Evolutionary conservation across 2,113 vertebrate species (phyloP).

Genomic region (Galemys pyrenaicus): DNA sequence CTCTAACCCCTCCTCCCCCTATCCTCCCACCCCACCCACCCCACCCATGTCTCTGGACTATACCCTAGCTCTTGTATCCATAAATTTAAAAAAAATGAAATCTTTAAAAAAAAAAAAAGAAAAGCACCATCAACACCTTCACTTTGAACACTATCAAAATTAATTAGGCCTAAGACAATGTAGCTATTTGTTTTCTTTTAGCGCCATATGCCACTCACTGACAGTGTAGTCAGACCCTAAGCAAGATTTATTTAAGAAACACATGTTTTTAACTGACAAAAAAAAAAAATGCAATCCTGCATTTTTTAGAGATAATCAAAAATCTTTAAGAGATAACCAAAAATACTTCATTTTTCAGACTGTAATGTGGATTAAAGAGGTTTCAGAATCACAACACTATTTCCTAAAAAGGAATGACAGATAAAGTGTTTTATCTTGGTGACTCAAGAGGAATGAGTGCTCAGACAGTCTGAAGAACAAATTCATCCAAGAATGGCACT

Average conservation of each 20-base stretch:
- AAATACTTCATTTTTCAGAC: conserved; percentile 2
- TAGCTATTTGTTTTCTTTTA: neutral
- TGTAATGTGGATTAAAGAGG: neutral
- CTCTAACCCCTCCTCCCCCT: no score
- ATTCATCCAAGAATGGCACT: neutral
- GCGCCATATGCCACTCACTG: neutral
- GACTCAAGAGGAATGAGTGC: conserved; percentile 45
- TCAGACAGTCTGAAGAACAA: conserved; percentile 40
- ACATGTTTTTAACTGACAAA: neutral
- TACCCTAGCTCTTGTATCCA: no score
- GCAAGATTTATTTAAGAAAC: conserved; percentile 10
- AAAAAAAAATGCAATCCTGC: neutral
- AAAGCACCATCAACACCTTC: neutral
- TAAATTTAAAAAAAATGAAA: no score
- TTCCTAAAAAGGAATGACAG: neutral
- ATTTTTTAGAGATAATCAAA: no score
- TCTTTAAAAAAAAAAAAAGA: no score
- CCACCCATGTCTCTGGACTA: no score
- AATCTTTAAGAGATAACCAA: neutral
- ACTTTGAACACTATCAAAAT: neutral
- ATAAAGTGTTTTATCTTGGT: conserved; percentile 29
- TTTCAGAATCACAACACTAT: neutral
- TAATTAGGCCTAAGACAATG: neutral
- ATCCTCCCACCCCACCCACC: no score
- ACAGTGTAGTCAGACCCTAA: no score